These are phyloP conservation scores for Drosophila putrida DNA, from an alignment of 2,888 invertebrate genomes.

Conservation along the genomic window DNA sequence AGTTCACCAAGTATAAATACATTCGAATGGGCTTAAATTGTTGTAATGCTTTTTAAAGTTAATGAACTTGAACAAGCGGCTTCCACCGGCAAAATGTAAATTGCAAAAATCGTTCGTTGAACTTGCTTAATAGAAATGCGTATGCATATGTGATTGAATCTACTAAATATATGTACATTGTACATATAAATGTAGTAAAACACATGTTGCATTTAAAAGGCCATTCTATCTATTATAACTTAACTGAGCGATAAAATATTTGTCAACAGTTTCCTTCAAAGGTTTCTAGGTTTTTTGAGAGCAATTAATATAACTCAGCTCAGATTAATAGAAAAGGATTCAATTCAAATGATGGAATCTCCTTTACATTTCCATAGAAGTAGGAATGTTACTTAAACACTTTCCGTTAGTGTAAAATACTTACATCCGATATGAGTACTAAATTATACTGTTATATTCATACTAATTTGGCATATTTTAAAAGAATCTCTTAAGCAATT, in stretches of 20 bases:
- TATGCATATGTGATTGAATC: constrained; percentile 41
- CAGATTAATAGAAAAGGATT: no score
- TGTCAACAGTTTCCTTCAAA: neutral
- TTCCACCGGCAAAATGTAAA: constrained; percentile 56
- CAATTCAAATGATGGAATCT: no score
- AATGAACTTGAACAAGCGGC: constrained; percentile 61
- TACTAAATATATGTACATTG: constrained; percentile 20
- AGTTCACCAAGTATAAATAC: constrained; percentile 8
- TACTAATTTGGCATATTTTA: constrained; percentile 3
- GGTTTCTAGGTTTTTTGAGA: no score
- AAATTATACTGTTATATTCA: neutral
- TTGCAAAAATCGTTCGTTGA: constrained; percentile 59
- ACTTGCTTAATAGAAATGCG: constrained; percentile 53
- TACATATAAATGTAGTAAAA: constrained; percentile 13
- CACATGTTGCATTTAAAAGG: constrained; percentile 25
- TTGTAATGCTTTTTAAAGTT: constrained; percentile 39
- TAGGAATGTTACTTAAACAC: no score
- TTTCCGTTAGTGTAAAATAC: no score
- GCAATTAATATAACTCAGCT: no score
- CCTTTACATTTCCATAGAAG: no score
- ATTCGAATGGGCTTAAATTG: constrained; percentile 18
- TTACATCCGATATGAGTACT: no score
- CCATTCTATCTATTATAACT: neutral
- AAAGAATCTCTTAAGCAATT: neutral
- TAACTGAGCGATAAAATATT: neutral